These are phyloP conservation scores for Esperia sulphurella DNA, from an alignment of 2,888 invertebrate genomes.

Conservation along the genomic window DNA sequence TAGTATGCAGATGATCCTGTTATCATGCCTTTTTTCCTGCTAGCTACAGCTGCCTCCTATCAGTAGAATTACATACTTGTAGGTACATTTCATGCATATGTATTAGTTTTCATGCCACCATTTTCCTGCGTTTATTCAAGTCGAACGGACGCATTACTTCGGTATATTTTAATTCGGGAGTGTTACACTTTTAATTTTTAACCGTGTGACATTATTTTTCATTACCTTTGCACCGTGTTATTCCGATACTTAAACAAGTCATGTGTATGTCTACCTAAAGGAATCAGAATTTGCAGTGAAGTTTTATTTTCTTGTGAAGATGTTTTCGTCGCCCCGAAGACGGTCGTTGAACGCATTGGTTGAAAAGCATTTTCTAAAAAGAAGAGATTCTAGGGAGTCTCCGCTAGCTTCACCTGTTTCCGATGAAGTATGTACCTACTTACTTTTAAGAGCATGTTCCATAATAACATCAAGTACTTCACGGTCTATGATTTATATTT, in stretches of 20 bases:
- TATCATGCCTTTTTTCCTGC: slow-evolving; percentile 66
- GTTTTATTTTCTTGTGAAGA: slow-evolving; percentile 14
- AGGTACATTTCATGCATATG: slow-evolving; percentile 15
- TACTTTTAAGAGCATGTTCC: no score
- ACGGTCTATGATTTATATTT: no score
- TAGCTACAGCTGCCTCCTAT: slow-evolving; percentile 45
- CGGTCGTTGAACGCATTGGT: slow-evolving; percentile 45
- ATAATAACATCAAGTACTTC: no score
- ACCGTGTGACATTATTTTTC: neutral
- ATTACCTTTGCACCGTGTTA: no score
- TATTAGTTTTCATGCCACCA: slow-evolving; percentile 49
- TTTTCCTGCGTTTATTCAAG: slow-evolving; percentile 65
- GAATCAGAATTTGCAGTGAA: neutral
- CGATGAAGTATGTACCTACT: slow-evolving; percentile 33
- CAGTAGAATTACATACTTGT: slow-evolving; percentile 36
- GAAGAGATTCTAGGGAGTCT: slow-evolving; percentile 41
- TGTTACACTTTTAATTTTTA: slow-evolving; percentile 21
- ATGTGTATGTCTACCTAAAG: neutral
- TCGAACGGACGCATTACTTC: slow-evolving; percentile 52
- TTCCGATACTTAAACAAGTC: neutral
- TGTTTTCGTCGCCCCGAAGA: slow-evolving; percentile 35
- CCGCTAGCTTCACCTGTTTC: slow-evolving; percentile 34
- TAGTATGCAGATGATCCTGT: slow-evolving; percentile 42
- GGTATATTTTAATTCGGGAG: slow-evolving; percentile 24
- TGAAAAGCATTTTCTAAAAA: slow-evolving; percentile 43